Base-by-base conservation (phyloP, 2,113 vertebrate species). In the Amphiprion ocellaris region DNA sequence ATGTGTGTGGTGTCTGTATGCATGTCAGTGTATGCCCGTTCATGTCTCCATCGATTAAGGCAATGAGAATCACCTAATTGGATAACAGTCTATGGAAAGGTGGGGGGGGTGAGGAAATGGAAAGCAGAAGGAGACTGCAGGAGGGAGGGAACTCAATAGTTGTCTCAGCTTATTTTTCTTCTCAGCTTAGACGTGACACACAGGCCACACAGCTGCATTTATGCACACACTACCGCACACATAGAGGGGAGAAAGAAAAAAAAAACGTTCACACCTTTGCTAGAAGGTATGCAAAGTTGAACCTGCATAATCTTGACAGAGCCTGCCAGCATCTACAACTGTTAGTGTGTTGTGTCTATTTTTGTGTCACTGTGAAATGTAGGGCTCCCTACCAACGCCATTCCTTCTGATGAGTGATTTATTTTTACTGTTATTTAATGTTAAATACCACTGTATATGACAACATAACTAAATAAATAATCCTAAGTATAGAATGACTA, bases 51-150 rank as follows among this genome's bases (percentile, higher is more conserved):
- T 87, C 5, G 79, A 93, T 92, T 90, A 90, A 87, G 77, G 85
- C 80, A 76, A 80, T 78, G 73, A 87, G 78, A 89, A 69, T 88
- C 79, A 59, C 47, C 82, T 90, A 88, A 93, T 90, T 92, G 87
- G 86, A 85, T 92, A 84, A 88, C 81, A 44, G 76, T 77, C 74
- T 74, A 78, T 76, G 47, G 61, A 53, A 81, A 77, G 85, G 70
- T 79, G 70, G 76, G 52, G 52, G 26, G 58, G 68, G 19, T 19
- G 6, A 14, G 66, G 69, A 69, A 59, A 77, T 58, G 59, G 71
- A 75, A 74, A 65, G 50, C 62, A 62, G 61, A 64, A 52, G 44
- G 70, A 69, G 69, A 84, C 47, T 80, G 77, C 76, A 62, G 61
- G 56, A 79, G 69, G 79, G 59, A 24, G 69, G 39, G 52, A 69